A percentile compares a stretch with the other conserved stretches of the same genome.
Evolutionary conservation across 2,113 vertebrate species (phyloP).

Genomic region (Conger conger): DNA sequence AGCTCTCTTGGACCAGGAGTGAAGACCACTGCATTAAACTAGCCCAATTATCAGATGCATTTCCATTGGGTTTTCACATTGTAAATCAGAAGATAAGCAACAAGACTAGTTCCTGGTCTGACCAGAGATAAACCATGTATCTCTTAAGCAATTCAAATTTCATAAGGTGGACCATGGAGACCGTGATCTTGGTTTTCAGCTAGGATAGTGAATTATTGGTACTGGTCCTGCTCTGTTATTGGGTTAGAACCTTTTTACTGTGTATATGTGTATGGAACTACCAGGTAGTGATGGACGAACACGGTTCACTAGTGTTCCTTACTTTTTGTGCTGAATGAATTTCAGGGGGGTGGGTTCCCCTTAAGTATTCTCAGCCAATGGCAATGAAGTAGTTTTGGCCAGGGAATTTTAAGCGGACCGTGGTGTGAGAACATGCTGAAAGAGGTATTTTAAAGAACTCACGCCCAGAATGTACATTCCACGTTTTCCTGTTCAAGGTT

Average conservation of each 20-base stretch:
- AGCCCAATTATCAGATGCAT: too few relatives aligned
- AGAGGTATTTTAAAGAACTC: neutral
- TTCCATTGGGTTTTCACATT: too few relatives aligned
- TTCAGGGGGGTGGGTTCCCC: neutral
- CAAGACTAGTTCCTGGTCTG: neutral
- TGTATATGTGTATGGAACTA: too few relatives aligned
- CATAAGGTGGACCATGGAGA: too few relatives aligned
- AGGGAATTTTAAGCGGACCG: neutral
- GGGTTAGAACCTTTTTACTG: too few relatives aligned
- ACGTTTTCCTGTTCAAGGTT: neutral
- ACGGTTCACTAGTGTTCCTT: neutral
- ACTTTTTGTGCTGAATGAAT: neutral
- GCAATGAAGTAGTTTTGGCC: neutral
- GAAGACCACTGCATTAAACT: too few relatives aligned
- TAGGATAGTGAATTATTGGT: too few relatives aligned
- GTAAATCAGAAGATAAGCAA: neutral
- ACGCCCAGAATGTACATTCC: neutral
- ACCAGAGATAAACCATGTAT: too few relatives aligned
- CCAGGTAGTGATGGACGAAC: neutral
- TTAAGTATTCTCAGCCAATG: neutral
- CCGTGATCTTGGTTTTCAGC: too few relatives aligned
- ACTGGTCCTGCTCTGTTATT: too few relatives aligned
- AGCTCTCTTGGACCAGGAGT: too few relatives aligned
- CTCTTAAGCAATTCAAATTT: slow-evolving; percentile 30
- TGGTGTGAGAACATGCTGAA: too few relatives aligned